Evolutionary conservation across 2,888 invertebrate species (phyloP).

Genomic region (Plusia festucae): DNA sequence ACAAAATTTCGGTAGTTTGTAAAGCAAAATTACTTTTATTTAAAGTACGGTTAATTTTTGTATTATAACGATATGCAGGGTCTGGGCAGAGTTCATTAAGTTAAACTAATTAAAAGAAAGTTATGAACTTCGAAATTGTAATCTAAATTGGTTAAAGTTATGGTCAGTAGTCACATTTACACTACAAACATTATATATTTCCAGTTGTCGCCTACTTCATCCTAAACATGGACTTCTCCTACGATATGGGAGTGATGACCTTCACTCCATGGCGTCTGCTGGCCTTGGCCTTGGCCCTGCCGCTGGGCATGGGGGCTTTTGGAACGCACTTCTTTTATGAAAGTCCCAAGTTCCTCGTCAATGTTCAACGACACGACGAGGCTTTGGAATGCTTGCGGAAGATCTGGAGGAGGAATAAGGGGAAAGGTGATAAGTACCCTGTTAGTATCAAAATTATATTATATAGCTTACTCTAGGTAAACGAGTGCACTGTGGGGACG

Average conservation of each 20-base stretch:
- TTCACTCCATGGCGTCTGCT: conserved; percentile 75
- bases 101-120: too few relatives aligned
- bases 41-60: too few relatives aligned
- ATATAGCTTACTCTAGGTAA: too few relatives aligned
- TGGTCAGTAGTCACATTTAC: too few relatives aligned
- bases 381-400: conserved; percentile 89
- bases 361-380: conserved; percentile 88
- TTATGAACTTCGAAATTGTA: too few relatives aligned
- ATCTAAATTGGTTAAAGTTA: too few relatives aligned
- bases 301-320: conserved; percentile 89
- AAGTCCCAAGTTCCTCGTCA: conserved; percentile 92
- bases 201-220: conserved; percentile 65
- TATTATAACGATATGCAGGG: too few relatives aligned
- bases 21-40: too few relatives aligned
- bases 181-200: conserved; percentile 2
- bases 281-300: conserved; percentile 79
- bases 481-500: too few relatives aligned
- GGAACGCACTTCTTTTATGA: conserved; percentile 90
- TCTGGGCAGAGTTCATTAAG: too few relatives aligned
- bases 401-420: conserved; percentile 89
- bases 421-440: conserved; percentile 54
- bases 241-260: conserved; percentile 61
- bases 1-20: too few relatives aligned
- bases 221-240: conserved; percentile 62
- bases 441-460: conserved; percentile 47